These are phyloP conservation scores for Brachypteracias leptosomus DNA, from an alignment of 2,113 vertebrate species.

Conservation along the genomic window DNA sequence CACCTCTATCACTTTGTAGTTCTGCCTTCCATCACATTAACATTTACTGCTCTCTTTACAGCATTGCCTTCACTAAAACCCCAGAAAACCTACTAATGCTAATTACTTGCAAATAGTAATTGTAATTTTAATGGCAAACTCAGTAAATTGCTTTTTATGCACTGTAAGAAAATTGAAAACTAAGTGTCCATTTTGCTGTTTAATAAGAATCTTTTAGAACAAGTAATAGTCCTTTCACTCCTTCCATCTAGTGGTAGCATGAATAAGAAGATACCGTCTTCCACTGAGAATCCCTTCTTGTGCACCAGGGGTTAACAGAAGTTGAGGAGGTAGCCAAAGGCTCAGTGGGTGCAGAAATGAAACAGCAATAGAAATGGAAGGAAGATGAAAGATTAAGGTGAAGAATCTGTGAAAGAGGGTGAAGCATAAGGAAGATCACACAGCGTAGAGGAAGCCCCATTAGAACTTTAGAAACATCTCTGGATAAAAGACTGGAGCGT, in stretches of 20 bases:
- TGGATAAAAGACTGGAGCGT: not conserved
- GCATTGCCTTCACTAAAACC: not conserved
- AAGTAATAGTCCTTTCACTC: not conserved
- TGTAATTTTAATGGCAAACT: slow-evolving; percentile 36
- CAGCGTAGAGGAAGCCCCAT: not conserved
- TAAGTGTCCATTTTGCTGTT: slow-evolving; percentile 11
- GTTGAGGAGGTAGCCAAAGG: not conserved
- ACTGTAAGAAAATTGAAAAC: slow-evolving; percentile 31
- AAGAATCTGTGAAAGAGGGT: not conserved
- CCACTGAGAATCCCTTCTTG: not conserved
- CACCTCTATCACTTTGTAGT: not conserved
- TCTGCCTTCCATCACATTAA: slow-evolving; percentile 22
- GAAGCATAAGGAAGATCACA: not conserved
- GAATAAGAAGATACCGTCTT: not conserved
- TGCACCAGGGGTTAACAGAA: not conserved
- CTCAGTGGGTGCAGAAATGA: not conserved
- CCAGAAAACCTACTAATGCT: slow-evolving; percentile 9
- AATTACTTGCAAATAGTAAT: slow-evolving; percentile 51
- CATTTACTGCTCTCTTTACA: slow-evolving; percentile 29
- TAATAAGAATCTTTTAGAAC: not conserved
- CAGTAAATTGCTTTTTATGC: slow-evolving; percentile 44
- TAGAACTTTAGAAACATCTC: not conserved
- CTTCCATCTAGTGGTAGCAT: not conserved
- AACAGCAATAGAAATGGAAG: not conserved
- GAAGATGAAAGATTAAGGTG: not conserved